Evolutionary conservation across 2,113 vertebrate species (phyloP).

Genomic region (Reinhardtius hippoglossoides): DNA sequence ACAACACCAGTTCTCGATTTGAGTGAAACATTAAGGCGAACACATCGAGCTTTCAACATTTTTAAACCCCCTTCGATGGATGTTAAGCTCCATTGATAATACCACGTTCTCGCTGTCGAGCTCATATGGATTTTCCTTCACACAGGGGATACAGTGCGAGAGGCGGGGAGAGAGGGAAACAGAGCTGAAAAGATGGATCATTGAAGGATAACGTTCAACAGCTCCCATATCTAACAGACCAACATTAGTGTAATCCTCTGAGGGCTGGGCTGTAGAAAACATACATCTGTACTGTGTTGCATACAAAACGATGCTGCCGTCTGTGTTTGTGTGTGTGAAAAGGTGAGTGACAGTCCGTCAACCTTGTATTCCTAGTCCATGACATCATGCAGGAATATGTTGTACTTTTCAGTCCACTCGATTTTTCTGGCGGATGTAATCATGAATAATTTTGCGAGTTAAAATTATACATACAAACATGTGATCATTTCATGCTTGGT

Average conservation of each 20-base stretch:
- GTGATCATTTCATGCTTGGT: neutral
- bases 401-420: no score
- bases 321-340: neutral
- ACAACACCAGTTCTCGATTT: conserved; percentile 12
- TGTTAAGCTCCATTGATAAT: conserved; percentile 71
- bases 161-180: conserved; percentile 19
- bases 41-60: conserved; percentile 50
- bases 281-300: neutral
- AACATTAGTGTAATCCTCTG: conserved; percentile 10
- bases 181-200: conserved; percentile 44
- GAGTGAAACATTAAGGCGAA: conserved; percentile 41
- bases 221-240: conserved; percentile 25
- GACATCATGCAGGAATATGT: neutral
- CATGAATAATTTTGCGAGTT: neutral
- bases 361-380: neutral
- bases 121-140: conserved; percentile 68
- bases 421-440: neutral
- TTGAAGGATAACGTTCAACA: conserved; percentile 30
- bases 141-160: conserved; percentile 22
- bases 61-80: conserved; percentile 53
- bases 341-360: neutral
- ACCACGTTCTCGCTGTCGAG: conserved; percentile 33
- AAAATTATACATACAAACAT: neutral
- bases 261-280: neutral
- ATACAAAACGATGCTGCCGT: neutral